Evolutionary conservation across 92 coral and sea anemone species (phyloP), one percentile per base, ranked within the genome.

Genomic region (Ricordea florida): DNA sequence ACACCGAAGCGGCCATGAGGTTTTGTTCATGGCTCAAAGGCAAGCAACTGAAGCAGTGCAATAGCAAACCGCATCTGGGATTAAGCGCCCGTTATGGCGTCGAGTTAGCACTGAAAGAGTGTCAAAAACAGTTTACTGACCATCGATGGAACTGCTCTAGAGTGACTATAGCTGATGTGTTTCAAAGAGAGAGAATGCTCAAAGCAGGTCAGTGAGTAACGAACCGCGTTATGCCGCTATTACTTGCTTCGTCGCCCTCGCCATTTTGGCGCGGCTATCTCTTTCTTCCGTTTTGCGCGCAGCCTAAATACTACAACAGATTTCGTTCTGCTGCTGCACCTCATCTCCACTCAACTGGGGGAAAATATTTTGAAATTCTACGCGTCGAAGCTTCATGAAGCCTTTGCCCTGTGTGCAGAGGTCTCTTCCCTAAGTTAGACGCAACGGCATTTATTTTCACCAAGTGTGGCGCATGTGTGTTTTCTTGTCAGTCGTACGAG

Each of bases 111-210:
- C 58, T 94, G 44, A 79, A 77, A 34, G 94, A 91, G 80, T 94
- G 98, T 26, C 77, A 86, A 47, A 82, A 53, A 5, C 94, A 81
- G 30, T 94, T 94, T 78, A 78, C 55, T 6, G 80, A 83, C 23
- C 91, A 78, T 22, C 80, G 90, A 14, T 94, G 98, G 98, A 94
- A 94, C 35, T 94, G 98, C 52, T 85, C 98, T 2, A 94, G 97
- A 0, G 61, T 94, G 10, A 94, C 85, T 16, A 59, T 79, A 51
- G 87, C 87, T n/a, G 88, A 91, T 17, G 92, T 94, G 11, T 91
- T 94, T 61, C 79, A 77, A 48, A 87, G 75, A 13, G 47, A 62
- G 14, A 93, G 97, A 53, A 85, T 94, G 46, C 76, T 94, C 43
- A 81, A 72, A 50, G 84, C 87, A 65, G 69, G 98, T 94, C 59